A percentile compares a stretch with the other conserved stretches of the same genome.
These are phyloP conservation scores for Parnassius apollo DNA, from an alignment of 2,888 invertebrate species.

Conservation along the genomic window DNA sequence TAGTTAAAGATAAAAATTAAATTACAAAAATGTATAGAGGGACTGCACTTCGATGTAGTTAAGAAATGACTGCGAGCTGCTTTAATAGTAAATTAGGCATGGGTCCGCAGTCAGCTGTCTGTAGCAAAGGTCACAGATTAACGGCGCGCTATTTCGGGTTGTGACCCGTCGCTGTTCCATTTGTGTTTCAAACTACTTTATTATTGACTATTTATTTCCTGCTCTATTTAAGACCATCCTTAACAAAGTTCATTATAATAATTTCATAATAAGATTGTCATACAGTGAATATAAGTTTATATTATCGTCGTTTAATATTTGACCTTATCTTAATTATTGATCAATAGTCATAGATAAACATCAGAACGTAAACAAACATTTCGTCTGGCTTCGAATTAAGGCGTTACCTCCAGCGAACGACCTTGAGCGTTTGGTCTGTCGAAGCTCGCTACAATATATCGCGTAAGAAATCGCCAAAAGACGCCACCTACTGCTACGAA, in stretches of 20 bases:
- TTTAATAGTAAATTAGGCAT: slow-evolving; percentile 69
- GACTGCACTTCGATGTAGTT: slow-evolving; percentile 32
- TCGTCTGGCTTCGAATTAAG: too few relatives aligned
- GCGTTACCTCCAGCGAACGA: too few relatives aligned
- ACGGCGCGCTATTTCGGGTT: slow-evolving; percentile 66
- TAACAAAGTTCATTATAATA: neutral
- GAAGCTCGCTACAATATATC: too few relatives aligned
- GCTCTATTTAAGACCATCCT: slow-evolving; percentile 2
- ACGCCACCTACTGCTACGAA: too few relatives aligned
- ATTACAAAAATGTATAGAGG: slow-evolving; percentile 15
- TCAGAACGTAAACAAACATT: too few relatives aligned
- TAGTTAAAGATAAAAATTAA: neutral
- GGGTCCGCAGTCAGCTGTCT: slow-evolving; percentile 52
- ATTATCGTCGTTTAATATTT: too few relatives aligned
- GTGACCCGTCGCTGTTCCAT: slow-evolving; percentile 61
- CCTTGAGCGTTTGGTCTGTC: too few relatives aligned
- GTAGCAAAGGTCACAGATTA: slow-evolving; percentile 72
- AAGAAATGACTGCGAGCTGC: slow-evolving; percentile 48
- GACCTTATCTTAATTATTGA: too few relatives aligned
- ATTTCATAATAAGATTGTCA: too few relatives aligned
- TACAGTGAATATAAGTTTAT: too few relatives aligned
- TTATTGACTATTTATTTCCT: slow-evolving; percentile 35
- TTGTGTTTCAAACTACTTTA: slow-evolving; percentile 51
- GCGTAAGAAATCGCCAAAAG: too few relatives aligned
- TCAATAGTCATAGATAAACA: too few relatives aligned